Base-by-base conservation (phyloP, 2,797 vertebrate species). In the Pangasius larnaudii region DNA sequence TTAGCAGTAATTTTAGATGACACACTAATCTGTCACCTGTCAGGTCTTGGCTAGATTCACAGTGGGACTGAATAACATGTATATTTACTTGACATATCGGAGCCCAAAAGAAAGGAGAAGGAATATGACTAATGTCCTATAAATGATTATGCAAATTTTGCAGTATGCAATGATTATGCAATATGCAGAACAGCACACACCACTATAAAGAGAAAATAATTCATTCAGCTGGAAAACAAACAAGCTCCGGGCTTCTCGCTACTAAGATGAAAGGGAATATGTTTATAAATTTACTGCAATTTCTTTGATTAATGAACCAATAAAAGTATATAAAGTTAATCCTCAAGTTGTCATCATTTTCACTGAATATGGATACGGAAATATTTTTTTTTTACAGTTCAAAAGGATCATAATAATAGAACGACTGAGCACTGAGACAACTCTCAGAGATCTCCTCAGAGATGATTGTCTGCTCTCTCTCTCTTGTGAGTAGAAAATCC, bases 201-300 rank as follows among this genome's bases (percentile, higher is more conserved):
- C 53, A 61, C 63, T 88, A 58, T 59, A 83, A 72, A 75, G 85
- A 79, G 79, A 77, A 81, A 85, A 78, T 79, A 81, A 87, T 77
- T 49, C 74, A 89, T 83, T 89, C 84, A 59, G 42, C 75, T 51
- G 79, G 75, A 71, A 89, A 89, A 89, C 88, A 87, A 88, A 91
- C 90, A 89, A 22, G 82, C 87, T 78, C 36, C 39, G 53, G 85
- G 89, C 89, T 80, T 79, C 72, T 85, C 69, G 58, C 42, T 61
- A 24, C 51, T 19, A 36, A 84, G 85, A 91, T 88, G 72, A 88
- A 90, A 91, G 87, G 84, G 85, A 88, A 88, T 87, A 88, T 71
- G 78, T 85, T 87, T 81, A 42, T 59, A 89, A 86, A 49, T 75
- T 53, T 78, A 88, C 49, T 85, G 65, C 75, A 86, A 74, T 90